phyloP scores from a whole-genome alignment of 1,140 invertebrate genomes.

The Saccostrea echinata region DNA sequence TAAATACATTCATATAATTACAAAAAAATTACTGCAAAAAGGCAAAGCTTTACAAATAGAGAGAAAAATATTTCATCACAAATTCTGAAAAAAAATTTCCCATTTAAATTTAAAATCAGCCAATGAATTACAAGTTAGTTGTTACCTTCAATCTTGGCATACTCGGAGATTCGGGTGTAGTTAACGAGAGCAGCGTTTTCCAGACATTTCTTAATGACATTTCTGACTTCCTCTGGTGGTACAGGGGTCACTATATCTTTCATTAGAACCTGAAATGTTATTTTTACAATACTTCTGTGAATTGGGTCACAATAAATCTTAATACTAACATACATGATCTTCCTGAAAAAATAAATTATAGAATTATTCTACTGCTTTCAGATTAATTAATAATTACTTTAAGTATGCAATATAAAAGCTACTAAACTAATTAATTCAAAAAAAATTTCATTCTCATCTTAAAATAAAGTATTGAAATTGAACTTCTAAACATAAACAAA shows the following conservation, averaged over 20 bases:
- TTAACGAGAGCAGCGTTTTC: conserved; percentile 99
- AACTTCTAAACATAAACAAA: no score
- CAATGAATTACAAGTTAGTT: background rate
- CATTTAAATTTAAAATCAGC: background rate
- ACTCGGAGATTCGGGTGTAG: conserved; percentile 96
- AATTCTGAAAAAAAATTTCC: background rate
- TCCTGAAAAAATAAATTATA: no score
- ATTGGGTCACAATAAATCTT: no score
- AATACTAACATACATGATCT: no score
- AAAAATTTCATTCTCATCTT: no score
- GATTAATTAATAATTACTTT: no score
- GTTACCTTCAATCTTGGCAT: conserved; percentile 98
- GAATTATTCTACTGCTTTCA: no score
- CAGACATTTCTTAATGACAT: conserved; percentile 97
- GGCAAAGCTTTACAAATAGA: background rate
- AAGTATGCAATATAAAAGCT: no score
- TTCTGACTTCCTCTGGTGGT: conserved; percentile 96
- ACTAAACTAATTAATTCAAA: no score
- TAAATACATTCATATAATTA: background rate
- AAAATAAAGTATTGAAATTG: no score
- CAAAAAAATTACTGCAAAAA: background rate
- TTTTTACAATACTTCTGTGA: no score
- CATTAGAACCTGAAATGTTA: conserved; percentile 89
- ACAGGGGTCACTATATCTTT: conserved; percentile 99
- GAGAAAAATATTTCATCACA: background rate